phyloP scores from a whole-genome alignment of 2,797 vertebrate genomes.

The Pangasius macronema region DNA sequence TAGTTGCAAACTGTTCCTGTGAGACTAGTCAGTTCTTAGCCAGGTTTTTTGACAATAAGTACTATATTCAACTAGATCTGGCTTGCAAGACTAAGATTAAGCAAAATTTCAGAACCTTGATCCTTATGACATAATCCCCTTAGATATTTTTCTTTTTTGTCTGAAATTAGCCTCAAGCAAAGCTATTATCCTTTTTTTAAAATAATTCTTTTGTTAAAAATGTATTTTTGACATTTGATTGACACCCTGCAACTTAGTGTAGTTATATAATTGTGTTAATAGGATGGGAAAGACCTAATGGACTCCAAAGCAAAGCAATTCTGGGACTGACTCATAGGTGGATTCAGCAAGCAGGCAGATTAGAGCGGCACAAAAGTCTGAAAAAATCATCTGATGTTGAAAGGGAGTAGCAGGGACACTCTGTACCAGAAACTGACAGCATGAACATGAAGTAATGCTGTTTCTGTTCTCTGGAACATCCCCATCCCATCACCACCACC shows the following conservation, averaged over 20 bases:
- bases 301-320: background rate
- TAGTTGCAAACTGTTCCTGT: background rate
- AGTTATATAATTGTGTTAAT: constrained; percentile 25
- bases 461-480: constrained; percentile 1
- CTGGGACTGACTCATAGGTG: constrained; percentile 3
- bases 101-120: background rate
- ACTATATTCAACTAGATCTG: background rate
- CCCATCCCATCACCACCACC: background rate
- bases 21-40: no score
- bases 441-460: background rate
- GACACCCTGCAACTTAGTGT: background rate
- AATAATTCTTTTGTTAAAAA: background rate
- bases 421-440: constrained; percentile 9
- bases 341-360: background rate
- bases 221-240: background rate
- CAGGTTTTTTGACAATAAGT: background rate
- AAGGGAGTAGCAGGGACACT: background rate
- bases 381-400: background rate
- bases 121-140: background rate
- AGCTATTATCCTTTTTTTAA: background rate
- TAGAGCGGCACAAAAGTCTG: background rate
- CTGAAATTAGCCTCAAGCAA: background rate
- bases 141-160: background rate
- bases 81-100: background rate
- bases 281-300: background rate